A percentile compares a stretch with the other conserved stretches of the same genome.
Evolutionary conservation across 2,113 vertebrate genomes (phyloP).

Genomic region (Muscicapa adusta): DNA sequence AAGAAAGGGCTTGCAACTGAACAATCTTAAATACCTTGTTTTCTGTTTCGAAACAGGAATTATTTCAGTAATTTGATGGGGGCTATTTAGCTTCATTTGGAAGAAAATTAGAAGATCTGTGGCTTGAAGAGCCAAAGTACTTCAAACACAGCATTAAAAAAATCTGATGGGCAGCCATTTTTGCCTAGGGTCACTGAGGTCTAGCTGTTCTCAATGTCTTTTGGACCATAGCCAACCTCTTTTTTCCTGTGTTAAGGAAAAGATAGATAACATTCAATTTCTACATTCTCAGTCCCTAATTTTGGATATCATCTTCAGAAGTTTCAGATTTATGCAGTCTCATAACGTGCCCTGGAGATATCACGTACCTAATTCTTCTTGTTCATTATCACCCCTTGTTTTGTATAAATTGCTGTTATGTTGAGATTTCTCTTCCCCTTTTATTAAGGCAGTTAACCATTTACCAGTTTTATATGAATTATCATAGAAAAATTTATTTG

Average conservation of each 20-base stretch:
- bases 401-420: slow-evolving; percentile 70
- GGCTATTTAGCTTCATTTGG: background rate
- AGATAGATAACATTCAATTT: background rate
- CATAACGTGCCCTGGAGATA: slow-evolving; percentile 47
- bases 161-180: background rate
- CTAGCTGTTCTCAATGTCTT: slow-evolving; percentile 3
- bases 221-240: background rate
- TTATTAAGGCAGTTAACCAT: slow-evolving; percentile 73
- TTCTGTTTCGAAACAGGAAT: slow-evolving; percentile 33
- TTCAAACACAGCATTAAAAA: slow-evolving; percentile 7
- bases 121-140: background rate
- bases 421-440: slow-evolving; percentile 62
- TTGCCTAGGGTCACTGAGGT: background rate
- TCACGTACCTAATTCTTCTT: slow-evolving; percentile 36
- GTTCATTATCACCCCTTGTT: slow-evolving; percentile 68
- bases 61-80: background rate
- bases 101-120: slow-evolving; percentile 9
- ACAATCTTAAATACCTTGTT: slow-evolving; percentile 32
- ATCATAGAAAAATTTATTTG: slow-evolving; percentile 76
- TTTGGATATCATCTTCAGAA: slow-evolving; percentile 36
- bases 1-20: slow-evolving; percentile 28
- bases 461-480: slow-evolving; percentile 76
- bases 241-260: background rate
- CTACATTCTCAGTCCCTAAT: slow-evolving; percentile 17
- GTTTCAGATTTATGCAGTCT: slow-evolving; percentile 50